Evolutionary conservation across 2,797 vertebrate species (phyloP), one percentile per base, ranked within the genome.

Genomic region (Austrolebias charrua): DNA sequence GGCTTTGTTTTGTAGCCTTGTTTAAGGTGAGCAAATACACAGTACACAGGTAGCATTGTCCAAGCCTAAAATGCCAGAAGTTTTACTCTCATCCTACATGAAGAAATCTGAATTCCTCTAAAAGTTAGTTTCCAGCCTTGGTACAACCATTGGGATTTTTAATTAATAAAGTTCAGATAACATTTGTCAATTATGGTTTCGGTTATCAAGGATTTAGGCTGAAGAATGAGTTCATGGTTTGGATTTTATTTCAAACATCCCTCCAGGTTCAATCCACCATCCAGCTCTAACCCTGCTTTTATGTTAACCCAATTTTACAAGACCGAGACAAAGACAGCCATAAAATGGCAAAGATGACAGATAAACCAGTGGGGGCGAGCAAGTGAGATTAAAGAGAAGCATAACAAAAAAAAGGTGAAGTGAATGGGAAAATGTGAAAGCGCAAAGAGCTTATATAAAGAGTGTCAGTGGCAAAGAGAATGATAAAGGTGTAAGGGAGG

Each of bases 291-390:
- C 73, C 65, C 60, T n/a, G 69, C 82, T 88, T 88, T 89, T 65
- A 85, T 85, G 83, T 89, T 88, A 86, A 89, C 87, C 85, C 83
- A 88, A 63, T 89, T 89, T 76, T 76, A 69, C 58, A 66, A 66
- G 66, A 86, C 47, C 29, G 49, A 76, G 73, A 74, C 65, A 81
- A 68, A 70, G 66, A 69, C 49, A 49, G 11, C 19, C 18, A 20
- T 48, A 48, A 48, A 64, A 60, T 78, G 55, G 68, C 55, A 77
- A 56, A 71, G 16, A 63, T 57, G 63, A 76, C 60, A 46, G 60
- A 68, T 63, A 62, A 71, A 78, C 61, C 2, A 63, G 63, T 52
- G 60, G n/a, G 57, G 40, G 29, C 63, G 48, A 51, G 54, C 6
- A 16, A 11, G 0, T 46, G 64, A 46, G 43, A 64, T 40, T 14